Conservation (phyloP, 2,113 vertebrate species). For the Anthoscopus minutus region DNA sequence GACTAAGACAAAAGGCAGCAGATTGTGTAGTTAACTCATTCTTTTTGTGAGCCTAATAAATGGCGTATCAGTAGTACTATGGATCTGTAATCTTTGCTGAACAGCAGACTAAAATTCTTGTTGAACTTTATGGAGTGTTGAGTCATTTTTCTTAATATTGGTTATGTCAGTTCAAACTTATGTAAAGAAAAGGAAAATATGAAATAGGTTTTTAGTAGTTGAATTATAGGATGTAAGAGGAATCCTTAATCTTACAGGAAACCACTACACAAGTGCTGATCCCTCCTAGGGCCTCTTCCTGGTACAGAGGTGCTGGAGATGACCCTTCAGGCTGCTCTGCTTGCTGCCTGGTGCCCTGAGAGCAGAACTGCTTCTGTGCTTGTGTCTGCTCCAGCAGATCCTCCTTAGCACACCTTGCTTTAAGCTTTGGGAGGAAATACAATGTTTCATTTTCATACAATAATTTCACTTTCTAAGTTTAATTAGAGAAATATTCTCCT, state of each 20-base stretch:
- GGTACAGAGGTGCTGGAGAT: fast-evolving
- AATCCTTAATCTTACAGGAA: not conserved
- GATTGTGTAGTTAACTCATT: not conserved
- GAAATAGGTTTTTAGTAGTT: not conserved
- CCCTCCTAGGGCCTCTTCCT: too few species aligned
- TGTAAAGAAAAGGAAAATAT: not conserved
- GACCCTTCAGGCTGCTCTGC: not conserved
- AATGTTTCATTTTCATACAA: not conserved
- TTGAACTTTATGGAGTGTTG: not conserved
- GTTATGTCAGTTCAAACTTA: not conserved
- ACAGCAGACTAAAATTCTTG: not conserved
- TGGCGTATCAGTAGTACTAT: not conserved
- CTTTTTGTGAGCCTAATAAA: not conserved
- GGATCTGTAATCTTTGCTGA: not conserved
- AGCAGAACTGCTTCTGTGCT: not conserved
- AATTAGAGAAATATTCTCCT: not conserved
- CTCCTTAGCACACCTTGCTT: not conserved
- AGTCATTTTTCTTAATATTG: not conserved
- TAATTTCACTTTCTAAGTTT: not conserved
- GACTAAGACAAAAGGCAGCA: not conserved
- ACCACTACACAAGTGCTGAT: not conserved
- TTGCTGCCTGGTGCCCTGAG: not conserved
- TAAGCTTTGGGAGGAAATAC: not conserved
- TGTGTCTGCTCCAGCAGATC: not conserved
- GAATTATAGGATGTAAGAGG: not conserved